Conservation (phyloP, 1,140 invertebrate species). For the Myzus persicae region DNA sequence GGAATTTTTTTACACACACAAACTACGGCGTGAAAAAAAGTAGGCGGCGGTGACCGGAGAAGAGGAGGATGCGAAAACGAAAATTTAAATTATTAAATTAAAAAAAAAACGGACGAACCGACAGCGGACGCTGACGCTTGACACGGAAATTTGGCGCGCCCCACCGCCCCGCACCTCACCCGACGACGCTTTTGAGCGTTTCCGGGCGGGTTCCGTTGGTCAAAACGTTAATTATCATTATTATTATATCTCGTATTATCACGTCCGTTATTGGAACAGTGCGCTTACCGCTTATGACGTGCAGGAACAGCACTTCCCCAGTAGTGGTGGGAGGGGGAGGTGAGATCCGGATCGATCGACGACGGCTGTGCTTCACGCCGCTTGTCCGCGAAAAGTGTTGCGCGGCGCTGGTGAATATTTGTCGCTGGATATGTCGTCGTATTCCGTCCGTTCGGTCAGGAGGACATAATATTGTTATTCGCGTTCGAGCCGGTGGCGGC, state of each 20-base stretch:
- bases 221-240: not conserved
- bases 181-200: not conserved
- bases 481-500: not conserved
- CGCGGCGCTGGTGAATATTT: not conserved
- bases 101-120: not conserved
- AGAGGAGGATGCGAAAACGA: not conserved
- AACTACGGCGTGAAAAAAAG: not conserved
- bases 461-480: not conserved
- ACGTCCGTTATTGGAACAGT: not conserved
- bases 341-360: not conserved
- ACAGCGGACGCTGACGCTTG: not conserved
- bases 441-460: not conserved
- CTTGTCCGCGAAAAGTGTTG: not conserved
- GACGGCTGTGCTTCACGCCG: not conserved
- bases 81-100: not conserved
- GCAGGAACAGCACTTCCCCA: not conserved
- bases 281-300: not conserved
- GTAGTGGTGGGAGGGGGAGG: too few relatives aligned
- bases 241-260: not conserved
- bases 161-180: too few relatives aligned
- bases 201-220: not conserved
- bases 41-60: not conserved
- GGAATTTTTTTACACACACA: not conserved
- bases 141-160: not conserved
- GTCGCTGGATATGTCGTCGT: not conserved